A percentile compares a stretch with the other conserved stretches of the same genome.
Conservation (phyloP, 2,888 invertebrate genomes). For the Synanthedon andrenaeformis region DNA sequence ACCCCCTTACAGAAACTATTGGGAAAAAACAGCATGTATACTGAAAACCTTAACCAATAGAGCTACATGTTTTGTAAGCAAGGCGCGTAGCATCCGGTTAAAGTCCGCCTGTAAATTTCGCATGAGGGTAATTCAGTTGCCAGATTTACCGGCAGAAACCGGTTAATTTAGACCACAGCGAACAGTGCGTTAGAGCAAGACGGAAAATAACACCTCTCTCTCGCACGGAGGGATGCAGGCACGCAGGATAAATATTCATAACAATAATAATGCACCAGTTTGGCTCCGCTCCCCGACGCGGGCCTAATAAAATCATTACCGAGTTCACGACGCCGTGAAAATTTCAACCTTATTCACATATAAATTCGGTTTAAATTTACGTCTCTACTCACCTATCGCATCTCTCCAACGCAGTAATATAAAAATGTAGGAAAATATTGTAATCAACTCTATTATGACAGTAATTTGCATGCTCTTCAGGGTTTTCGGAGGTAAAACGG, state of each 20-base stretch:
- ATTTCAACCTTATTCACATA: no score
- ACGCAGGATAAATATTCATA: constrained; percentile 10
- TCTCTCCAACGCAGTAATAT: no score
- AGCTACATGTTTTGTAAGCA: background rate
- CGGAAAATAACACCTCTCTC: background rate
- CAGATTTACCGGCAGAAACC: background rate
- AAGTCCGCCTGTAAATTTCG: background rate
- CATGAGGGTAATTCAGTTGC: background rate
- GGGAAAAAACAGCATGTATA: no score
- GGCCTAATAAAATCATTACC: constrained; percentile 6
- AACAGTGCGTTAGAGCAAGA: background rate
- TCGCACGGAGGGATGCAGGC: background rate
- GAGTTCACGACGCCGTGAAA: no score
- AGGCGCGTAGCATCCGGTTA: background rate
- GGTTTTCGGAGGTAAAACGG: no score
- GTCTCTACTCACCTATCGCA: no score
- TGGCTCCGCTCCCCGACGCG: constrained; percentile 4
- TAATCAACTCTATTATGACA: no score
- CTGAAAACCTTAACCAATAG: background rate
- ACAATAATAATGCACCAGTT: constrained; percentile 10
- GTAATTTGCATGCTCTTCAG: no score
- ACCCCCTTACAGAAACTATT: no score
- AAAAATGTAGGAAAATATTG: no score
- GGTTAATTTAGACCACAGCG: background rate
- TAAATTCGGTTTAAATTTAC: no score